These are phyloP conservation scores for Syncerus caffer DNA, from an alignment of 2,797 vertebrate species.

Conservation along the genomic window DNA sequence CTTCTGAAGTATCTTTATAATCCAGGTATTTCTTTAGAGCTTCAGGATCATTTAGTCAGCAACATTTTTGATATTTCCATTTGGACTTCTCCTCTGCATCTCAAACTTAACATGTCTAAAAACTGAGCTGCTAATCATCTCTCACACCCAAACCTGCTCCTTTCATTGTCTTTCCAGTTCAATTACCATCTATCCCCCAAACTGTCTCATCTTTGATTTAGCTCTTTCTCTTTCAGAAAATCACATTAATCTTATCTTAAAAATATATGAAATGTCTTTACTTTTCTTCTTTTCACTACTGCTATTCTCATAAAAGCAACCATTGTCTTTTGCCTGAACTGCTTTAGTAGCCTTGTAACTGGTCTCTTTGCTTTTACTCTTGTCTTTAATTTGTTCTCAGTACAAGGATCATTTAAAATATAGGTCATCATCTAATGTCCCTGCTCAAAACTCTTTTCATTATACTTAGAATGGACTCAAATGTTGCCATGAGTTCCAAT, in stretches of 20 bases:
- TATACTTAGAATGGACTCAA: background rate
- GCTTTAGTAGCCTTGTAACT: background rate
- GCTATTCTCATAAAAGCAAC: background rate
- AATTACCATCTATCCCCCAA: background rate
- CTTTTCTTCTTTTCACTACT: background rate
- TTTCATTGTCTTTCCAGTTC: background rate
- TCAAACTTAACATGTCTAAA: background rate
- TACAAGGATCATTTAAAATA: constrained; percentile 2
- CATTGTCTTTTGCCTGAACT: background rate
- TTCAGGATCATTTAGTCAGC: background rate
- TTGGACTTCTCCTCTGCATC: background rate
- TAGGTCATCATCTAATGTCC: background rate
- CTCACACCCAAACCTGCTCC: background rate
- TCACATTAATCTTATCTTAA: background rate
- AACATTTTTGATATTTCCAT: background rate
- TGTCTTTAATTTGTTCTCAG: background rate
- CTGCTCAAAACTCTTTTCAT: background rate
- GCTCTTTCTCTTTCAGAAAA: background rate
- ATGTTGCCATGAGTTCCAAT: background rate
- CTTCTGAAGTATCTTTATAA: background rate
- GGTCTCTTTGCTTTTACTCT: background rate
- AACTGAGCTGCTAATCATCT: background rate
- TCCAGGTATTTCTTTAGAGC: background rate
- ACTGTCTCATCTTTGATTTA: background rate
- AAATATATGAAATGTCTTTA: background rate